Evolutionary conservation across 2,113 vertebrate genomes (phyloP), one percentile per base, ranked within the genome.

Genomic region (Hydropotes inermis): DNA sequence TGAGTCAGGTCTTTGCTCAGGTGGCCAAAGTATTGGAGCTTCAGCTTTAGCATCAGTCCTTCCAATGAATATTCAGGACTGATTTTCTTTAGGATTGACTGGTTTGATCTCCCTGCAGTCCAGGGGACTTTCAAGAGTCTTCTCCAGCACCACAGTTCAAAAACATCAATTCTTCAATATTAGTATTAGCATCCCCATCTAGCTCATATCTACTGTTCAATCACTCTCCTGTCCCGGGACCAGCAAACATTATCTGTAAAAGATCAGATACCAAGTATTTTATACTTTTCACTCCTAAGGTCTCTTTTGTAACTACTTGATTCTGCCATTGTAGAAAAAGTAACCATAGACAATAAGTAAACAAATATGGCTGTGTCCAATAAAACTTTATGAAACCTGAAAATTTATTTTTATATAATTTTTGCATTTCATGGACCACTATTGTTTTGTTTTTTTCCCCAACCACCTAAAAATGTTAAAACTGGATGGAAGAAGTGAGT

Each of bases 321-420:
- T 70, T 92, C 64, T 94, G 36, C 21, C 33, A 17, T 28, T 70
- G n/a, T 28, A 54, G 76, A 25, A 61, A 60, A 82, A 81, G 27
- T 30, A 96, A 47, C 83, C 89, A 27, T 11, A 76, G 57, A 89
- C 28, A 67, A 50, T 60, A 87, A 79, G 57, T 57, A 87, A 86
- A 82, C 8, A 54, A 81, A 82, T 1, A 2, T 78, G 50, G 30
- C 21, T 74, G 0, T 57, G 47, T 52, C 67, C 50, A 54, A 47
- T 86, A 54, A 92, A 83, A 60, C 27, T 91, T 96, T 74, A 96
- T 64, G 25, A 95, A 81, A 47, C 83, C 19, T 94, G 36, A 84
- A 94, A 82, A 82, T 88, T 94, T 33, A 89, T 64, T 88, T 85
- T 76, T n/a, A 90, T 90, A 27, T 58, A 85, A 92, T 82, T 94